Evolutionary conservation across 2,888 invertebrate species (phyloP).

Genomic region (Tipula vernalis): DNA sequence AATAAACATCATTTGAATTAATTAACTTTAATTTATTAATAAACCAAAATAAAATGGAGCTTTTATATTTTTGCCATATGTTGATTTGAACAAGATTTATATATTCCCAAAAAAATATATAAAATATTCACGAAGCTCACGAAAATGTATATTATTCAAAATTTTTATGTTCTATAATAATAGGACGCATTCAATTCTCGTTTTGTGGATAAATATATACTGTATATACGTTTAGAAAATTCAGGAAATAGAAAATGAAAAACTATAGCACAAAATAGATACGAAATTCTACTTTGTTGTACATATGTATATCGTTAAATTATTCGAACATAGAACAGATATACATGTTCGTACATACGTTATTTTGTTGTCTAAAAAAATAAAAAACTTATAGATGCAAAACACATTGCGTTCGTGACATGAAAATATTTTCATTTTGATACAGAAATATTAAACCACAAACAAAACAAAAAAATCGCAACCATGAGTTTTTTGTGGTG

Average conservation of each 20-base stretch:
- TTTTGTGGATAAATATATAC: not conserved
- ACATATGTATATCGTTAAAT: not conserved
- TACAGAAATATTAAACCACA: not conserved
- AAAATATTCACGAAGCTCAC: not conserved
- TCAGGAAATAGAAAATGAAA: not conserved
- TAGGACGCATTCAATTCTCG: not conserved
- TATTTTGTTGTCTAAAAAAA: not conserved
- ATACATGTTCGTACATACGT: not conserved
- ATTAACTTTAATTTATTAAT: not conserved
- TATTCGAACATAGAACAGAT: not conserved
- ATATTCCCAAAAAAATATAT: not conserved
- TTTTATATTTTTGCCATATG: not conserved
- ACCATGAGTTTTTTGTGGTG: not conserved
- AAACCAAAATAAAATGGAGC: not conserved
- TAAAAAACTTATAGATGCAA: not conserved
- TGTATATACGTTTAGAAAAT: not conserved
- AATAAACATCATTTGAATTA: not conserved
- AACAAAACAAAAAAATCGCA: not conserved
- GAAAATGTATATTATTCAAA: not conserved
- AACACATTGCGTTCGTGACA: not conserved
- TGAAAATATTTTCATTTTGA: not conserved
- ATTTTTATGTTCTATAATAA: not conserved
- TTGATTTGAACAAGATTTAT: not conserved
- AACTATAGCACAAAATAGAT: not conserved
- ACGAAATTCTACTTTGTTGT: not conserved